A percentile compares a stretch with the other conserved stretches of the same genome.
phyloP scores from a whole-genome alignment of 2,888 invertebrate genomes.

The Heliconius erato region DNA sequence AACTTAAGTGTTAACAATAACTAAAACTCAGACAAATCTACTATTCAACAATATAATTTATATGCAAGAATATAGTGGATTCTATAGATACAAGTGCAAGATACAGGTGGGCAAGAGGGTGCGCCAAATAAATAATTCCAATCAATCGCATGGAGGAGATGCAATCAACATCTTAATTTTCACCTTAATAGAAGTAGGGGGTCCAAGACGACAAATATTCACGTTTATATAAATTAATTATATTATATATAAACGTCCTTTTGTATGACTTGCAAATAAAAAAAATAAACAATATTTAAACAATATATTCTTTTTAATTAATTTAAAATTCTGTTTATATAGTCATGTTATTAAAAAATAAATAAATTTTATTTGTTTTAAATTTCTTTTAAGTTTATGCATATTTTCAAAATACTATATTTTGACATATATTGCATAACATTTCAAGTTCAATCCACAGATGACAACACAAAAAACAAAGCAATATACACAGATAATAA shows the following conservation, averaged over 20 bases:
- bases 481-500: background rate
- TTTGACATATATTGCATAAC: background rate
- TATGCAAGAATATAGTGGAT: background rate
- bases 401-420: background rate
- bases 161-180: conserved; percentile 64
- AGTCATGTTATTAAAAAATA: too few relatives aligned
- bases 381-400: background rate
- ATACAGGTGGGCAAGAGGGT: conserved; percentile 10
- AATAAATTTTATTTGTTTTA: background rate
- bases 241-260: too few relatives aligned
- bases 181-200: conserved; percentile 58
- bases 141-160: conserved; percentile 59
- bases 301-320: too few relatives aligned
- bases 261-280: too few relatives aligned
- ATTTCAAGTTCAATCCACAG: background rate
- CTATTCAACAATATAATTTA: background rate
- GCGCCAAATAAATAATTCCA: conserved; percentile 63
- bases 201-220: conserved; percentile 42
- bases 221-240: background rate
- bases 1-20: too few relatives aligned
- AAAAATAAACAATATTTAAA: too few relatives aligned
- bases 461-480: background rate
- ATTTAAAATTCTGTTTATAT: too few relatives aligned
- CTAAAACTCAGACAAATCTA: too few relatives aligned
- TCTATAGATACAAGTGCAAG: background rate